phyloP scores from a whole-genome alignment of 1,140 invertebrate genomes.

The Aphidius gifuensis region DNA sequence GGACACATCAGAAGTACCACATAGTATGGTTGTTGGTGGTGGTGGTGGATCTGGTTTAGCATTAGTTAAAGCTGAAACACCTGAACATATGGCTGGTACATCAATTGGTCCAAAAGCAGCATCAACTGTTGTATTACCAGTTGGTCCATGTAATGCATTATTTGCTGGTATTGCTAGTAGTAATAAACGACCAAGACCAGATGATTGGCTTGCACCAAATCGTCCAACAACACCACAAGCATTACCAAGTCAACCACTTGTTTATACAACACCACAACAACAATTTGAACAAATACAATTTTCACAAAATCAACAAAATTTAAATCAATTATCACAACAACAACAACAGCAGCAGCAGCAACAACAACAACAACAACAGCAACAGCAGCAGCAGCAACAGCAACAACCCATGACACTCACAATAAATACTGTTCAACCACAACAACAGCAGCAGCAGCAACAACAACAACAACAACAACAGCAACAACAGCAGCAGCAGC shows the following conservation, averaged over 20 bases:
- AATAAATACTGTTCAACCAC: constrained; percentile 48
- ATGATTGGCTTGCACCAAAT: constrained; percentile 63
- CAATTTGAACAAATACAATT: constrained; percentile 54
- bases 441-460: too few species aligned
- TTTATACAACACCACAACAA: constrained; percentile 61
- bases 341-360: constrained; percentile 15
- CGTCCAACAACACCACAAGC: constrained; percentile 60
- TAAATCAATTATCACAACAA: constrained; percentile 14
- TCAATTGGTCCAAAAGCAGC: constrained; percentile 30
- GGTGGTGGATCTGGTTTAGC: constrained; percentile 30
- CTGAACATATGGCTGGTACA: constrained; percentile 42
- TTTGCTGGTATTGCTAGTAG: constrained; percentile 40
- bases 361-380: constrained; percentile 4
- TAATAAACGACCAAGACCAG: constrained; percentile 51
- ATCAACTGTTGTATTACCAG: constrained; percentile 31
- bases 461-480: constrained; percentile 55
- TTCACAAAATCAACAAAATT: constrained; percentile 15
- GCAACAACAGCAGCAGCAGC: constrained; percentile 58
- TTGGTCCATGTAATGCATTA: constrained; percentile 33
- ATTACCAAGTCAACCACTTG: constrained; percentile 55
- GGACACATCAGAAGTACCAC: constrained; percentile 32
- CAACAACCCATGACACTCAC: constrained; percentile 40
- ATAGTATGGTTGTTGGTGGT: constrained; percentile 24
- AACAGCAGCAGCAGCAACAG: constrained; percentile 14
- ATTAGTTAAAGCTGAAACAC: constrained; percentile 44